These are phyloP conservation scores for Cheilosia soror DNA, from an alignment of 2,888 invertebrate genomes.

Conservation along the genomic window DNA sequence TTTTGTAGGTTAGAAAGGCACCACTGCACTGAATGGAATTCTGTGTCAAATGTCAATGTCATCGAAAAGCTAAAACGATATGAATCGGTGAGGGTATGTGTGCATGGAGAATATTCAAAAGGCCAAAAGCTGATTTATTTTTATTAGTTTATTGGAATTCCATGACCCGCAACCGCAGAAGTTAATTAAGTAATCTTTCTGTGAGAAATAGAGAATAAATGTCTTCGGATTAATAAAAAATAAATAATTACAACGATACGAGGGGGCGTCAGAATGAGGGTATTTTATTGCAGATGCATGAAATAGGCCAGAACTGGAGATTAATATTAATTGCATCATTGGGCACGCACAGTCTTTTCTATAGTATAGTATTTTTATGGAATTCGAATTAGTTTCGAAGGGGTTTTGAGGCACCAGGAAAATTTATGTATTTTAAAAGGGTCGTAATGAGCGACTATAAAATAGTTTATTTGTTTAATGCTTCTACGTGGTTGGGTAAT, in stretches of 20 bases:
- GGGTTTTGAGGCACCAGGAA: conserved; percentile 32
- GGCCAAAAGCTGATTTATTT: conserved; percentile 52
- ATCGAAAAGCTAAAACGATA: not conserved
- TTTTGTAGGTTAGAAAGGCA: conserved; percentile 12
- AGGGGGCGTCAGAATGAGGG: conserved; percentile 53
- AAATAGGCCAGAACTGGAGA: conserved; percentile 41
- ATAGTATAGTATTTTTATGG: conserved; percentile 6
- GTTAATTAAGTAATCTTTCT: conserved; percentile 38
- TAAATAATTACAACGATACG: conserved; percentile 27
- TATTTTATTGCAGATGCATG: conserved; percentile 57
- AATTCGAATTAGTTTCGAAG: conserved; percentile 29
- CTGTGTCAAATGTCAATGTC: conserved; percentile 43
- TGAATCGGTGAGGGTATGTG: not conserved
- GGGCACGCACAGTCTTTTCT: conserved; percentile 6
- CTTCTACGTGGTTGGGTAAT: not conserved
- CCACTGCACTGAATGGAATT: conserved; percentile 3
- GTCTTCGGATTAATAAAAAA: conserved; percentile 34
- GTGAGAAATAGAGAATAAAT: conserved; percentile 18
- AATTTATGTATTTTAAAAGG: not conserved
- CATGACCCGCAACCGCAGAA: conserved; percentile 48
- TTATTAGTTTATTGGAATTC: conserved; percentile 57
- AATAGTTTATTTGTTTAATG: conserved; percentile 4
- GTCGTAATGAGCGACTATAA: conserved; percentile 40
- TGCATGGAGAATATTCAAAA: conserved; percentile 2
- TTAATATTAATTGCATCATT: conserved; percentile 42